These are phyloP conservation scores for Anisognathus igniventris DNA, from an alignment of 2,797 vertebrate species.

Conservation along the genomic window DNA sequence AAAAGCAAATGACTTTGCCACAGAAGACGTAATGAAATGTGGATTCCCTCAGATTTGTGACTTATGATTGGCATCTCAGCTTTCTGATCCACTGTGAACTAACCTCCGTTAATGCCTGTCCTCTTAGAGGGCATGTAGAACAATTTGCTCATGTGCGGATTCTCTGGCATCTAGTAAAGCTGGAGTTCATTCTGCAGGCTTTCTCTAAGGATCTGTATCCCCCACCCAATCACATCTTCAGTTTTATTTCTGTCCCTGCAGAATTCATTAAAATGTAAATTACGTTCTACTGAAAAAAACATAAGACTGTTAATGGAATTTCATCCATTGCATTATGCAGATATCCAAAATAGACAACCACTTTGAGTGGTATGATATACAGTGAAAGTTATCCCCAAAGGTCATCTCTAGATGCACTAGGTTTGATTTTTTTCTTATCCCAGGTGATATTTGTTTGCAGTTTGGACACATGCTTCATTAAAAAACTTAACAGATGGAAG, in stretches of 20 bases:
- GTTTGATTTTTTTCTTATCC: background rate
- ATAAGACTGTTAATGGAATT: background rate
- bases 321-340: background rate
- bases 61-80: background rate
- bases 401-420: background rate
- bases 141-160: background rate
- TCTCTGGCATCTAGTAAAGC: background rate
- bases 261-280: conserved; percentile 13
- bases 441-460: background rate
- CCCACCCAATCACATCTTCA: background rate
- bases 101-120: background rate
- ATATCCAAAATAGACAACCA: background rate
- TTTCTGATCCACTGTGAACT: background rate
- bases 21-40: background rate
- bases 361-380: background rate
- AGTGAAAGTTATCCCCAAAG: background rate
- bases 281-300: background rate
- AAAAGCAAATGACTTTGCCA: background rate
- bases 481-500: background rate
- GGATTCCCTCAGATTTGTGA: background rate
- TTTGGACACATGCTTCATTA: background rate
- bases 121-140: background rate
- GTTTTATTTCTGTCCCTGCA: conserved; percentile 1
- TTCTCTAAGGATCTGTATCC: background rate
- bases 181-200: background rate